Evolutionary conservation across 2,888 invertebrate genomes (phyloP).

Genomic region (Lithophane leautieri): DNA sequence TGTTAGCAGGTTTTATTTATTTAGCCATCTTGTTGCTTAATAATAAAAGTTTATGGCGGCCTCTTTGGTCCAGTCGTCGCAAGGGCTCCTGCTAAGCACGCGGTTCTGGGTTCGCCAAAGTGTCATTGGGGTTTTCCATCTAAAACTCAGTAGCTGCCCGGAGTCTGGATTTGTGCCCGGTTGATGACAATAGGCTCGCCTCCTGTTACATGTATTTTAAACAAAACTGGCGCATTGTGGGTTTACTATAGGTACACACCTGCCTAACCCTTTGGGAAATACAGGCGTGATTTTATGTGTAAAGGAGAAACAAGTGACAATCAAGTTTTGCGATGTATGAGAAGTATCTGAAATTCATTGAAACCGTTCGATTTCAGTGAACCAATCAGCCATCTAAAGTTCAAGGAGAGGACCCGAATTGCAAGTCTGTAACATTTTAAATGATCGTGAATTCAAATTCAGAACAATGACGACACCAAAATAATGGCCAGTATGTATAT

Average conservation of each 20-base stretch:
- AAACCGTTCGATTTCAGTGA: background rate
- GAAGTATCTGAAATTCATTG: background rate
- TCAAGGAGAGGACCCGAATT: background rate
- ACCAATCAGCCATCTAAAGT: constrained; percentile 4
- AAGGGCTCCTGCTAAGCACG: background rate
- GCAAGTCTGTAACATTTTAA: too few relatives aligned
- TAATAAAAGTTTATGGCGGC: background rate
- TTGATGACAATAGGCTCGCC: background rate
- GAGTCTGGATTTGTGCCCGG: background rate
- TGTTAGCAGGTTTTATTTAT: constrained; percentile 39
- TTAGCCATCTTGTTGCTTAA: constrained; percentile 1
- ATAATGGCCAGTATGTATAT: too few relatives aligned
- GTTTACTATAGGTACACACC: background rate
- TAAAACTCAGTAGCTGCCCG: background rate
- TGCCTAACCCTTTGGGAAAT: background rate
- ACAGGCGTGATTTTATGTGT: too few relatives aligned
- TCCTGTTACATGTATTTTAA: background rate
- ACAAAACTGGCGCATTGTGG: background rate
- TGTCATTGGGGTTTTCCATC: background rate
- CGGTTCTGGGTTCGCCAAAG: background rate
- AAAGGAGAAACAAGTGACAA: background rate
- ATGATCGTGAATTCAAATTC: too few relatives aligned
- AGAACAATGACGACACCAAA: too few relatives aligned
- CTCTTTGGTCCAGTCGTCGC: background rate
- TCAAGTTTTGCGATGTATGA: constrained; percentile 2